These are phyloP conservation scores for Perizoma flavofasciatum DNA, from an alignment of 2,888 invertebrate species.

Conservation along the genomic window DNA sequence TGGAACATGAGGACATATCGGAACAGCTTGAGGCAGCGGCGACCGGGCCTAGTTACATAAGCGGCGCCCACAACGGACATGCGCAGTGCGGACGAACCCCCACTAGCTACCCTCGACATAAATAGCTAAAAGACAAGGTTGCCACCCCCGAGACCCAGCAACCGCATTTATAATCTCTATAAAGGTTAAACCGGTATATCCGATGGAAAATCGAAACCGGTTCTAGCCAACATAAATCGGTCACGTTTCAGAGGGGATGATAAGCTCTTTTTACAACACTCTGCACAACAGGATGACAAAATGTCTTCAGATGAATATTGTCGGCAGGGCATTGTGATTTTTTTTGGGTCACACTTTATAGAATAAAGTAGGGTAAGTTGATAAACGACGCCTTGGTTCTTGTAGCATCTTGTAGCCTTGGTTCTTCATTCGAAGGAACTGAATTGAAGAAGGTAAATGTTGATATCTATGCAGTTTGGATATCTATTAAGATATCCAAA, in stretches of 20 bases:
- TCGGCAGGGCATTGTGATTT: too few relatives aligned
- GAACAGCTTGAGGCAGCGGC: conserved; percentile 47
- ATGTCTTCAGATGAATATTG: too few relatives aligned
- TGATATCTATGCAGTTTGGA: too few relatives aligned
- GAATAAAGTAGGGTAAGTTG: background rate
- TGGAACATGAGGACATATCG: conserved; percentile 42
- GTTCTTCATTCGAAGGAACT: too few relatives aligned
- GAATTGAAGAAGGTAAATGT: too few relatives aligned
- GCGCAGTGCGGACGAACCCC: conserved; percentile 71
- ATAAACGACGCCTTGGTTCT: background rate
- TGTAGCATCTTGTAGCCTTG: background rate
- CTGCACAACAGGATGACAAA: too few relatives aligned
- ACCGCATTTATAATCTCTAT: conserved; percentile 80
- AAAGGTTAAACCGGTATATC: conserved; percentile 80
- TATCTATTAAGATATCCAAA: too few relatives aligned
- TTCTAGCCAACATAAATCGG: conserved; percentile 56
- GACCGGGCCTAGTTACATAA: conserved; percentile 72
- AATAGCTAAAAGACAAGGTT: conserved; percentile 83
- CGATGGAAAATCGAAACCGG: conserved; percentile 72
- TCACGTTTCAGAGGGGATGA: conserved; percentile 46
- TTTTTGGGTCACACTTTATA: conserved; percentile 17
- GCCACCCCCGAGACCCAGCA: conserved; percentile 76
- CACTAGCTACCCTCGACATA: conserved; percentile 76
- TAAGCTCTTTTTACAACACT: conserved; percentile 16
- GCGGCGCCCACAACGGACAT: conserved; percentile 66